phyloP scores from a whole-genome alignment of 1,140 invertebrate species.

The Aphis craccivora region DNA sequence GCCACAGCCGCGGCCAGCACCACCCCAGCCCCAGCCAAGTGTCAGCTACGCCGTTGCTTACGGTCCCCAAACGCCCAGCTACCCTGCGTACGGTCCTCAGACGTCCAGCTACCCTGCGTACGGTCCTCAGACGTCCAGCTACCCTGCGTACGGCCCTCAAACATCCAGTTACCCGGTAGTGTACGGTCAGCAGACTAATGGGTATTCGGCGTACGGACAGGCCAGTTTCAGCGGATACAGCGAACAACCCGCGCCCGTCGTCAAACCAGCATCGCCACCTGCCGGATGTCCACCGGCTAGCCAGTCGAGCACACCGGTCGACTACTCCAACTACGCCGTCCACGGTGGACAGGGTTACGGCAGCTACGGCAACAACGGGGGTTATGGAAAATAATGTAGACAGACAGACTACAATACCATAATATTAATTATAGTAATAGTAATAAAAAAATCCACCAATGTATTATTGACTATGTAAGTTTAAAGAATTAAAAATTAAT shows the following conservation, averaged over 20 bases:
- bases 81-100: background rate
- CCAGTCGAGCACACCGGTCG: background rate
- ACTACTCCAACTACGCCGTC: background rate
- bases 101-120: background rate
- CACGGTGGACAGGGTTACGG: constrained; percentile 39
- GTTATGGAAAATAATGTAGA: background rate
- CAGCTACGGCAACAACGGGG: background rate
- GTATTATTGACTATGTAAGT: constrained; percentile 20
- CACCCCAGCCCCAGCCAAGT: background rate
- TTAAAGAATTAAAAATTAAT: constrained; percentile 56
- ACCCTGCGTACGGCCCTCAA: background rate
- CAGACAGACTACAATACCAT: background rate
- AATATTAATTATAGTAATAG: background rate
- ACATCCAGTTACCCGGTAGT: background rate
- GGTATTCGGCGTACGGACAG: background rate
- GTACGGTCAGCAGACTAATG: background rate
- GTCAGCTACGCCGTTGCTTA: background rate
- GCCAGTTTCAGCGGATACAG: background rate
- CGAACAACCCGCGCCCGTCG: background rate
- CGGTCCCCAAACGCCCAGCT: background rate
- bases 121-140: background rate
- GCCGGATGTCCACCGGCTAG: background rate
- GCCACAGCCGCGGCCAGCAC: constrained; percentile 6
- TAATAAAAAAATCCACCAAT: constrained; percentile 17
- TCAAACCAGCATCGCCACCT: background rate